These are phyloP conservation scores for Aurelia sp. DNA, from an alignment of 30 jellyfish, hydroid and myxozoan genomes.

Conservation along the genomic window DNA sequence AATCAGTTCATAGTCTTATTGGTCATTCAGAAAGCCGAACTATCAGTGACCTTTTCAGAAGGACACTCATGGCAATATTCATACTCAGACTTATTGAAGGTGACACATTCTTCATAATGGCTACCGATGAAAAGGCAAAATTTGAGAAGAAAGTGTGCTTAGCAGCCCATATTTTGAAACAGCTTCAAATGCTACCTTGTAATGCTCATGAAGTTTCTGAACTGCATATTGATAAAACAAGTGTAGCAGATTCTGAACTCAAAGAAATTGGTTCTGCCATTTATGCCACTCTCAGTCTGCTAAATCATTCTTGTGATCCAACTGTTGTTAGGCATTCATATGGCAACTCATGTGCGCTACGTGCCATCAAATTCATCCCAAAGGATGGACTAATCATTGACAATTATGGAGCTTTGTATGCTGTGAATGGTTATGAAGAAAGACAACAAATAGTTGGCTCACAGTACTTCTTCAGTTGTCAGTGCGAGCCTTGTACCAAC, in stretches of 20 bases:
- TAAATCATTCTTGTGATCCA: slow-evolving; percentile 96
- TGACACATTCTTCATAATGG: slow-evolving; percentile 19
- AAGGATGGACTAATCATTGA: slow-evolving; percentile 85
- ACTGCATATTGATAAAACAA: slow-evolving; percentile 32
- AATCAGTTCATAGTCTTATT: slow-evolving; percentile 58
- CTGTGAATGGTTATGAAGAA: slow-evolving; percentile 53
- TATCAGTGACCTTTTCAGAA: slow-evolving; percentile 76
- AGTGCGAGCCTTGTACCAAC: slow-evolving; percentile 74
- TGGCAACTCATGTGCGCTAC: slow-evolving; percentile 85
- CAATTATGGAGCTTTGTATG: slow-evolving; percentile 91
- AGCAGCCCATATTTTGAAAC: slow-evolving; percentile 79
- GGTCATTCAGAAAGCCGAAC: slow-evolving; percentile 78
- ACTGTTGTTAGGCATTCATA: slow-evolving; percentile 91
- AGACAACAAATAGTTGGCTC: slow-evolving; percentile 61
- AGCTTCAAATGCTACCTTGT: slow-evolving; percentile 95
- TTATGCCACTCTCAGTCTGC: slow-evolving; percentile 86
- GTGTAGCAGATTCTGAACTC: slow-evolving; percentile 70
- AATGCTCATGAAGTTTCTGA: slow-evolving; percentile 96
- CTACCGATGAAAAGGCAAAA: not conserved
- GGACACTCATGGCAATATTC: slow-evolving; percentile 76
- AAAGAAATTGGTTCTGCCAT: slow-evolving; percentile 94
- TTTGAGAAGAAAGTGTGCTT: slow-evolving; percentile 52
- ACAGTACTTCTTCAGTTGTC: slow-evolving; percentile 82
- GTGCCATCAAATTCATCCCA: slow-evolving; percentile 82
- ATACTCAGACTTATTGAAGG: slow-evolving; percentile 36